Evolutionary conservation across 2,888 invertebrate genomes (phyloP).

Genomic region (Hirtodrosophila duncani): DNA sequence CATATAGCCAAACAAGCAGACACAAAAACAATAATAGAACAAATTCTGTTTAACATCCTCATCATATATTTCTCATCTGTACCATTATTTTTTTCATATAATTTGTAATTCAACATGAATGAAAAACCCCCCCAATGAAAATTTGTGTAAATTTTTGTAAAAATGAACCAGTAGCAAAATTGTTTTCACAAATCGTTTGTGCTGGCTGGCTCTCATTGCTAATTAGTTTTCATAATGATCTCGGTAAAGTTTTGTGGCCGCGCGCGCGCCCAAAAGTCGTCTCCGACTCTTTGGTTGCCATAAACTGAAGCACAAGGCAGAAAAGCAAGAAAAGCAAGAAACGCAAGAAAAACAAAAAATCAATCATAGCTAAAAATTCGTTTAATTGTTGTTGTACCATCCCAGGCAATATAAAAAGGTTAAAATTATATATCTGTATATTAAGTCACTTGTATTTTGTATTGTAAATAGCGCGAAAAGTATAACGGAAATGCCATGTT

Average conservation of each 20-base stretch:
- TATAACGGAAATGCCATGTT: conserved; percentile 51
- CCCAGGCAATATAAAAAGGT: conserved; percentile 32
- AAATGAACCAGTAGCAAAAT: conserved; percentile 43
- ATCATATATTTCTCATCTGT: background rate
- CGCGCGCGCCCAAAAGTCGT: conserved; percentile 52
- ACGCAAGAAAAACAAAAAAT: conserved; percentile 43
- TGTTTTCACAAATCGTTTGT: conserved; percentile 3
- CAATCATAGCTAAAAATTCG: conserved; percentile 49
- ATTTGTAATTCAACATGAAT: conserved; percentile 17
- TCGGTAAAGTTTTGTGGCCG: conserved; percentile 75
- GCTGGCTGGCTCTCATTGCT: conserved; percentile 48
- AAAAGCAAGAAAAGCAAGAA: conserved; percentile 37
- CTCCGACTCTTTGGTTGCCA: conserved; percentile 54
- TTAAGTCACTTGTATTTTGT: conserved; percentile 49
- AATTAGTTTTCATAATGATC: conserved; percentile 77
- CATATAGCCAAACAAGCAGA: no score
- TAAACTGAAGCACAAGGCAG: conserved; percentile 60
- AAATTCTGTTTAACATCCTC: no score
- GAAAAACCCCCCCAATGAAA: conserved; percentile 37
- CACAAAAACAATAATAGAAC: no score
- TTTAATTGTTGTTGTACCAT: conserved; percentile 25
- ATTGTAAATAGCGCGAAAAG: conserved; percentile 49
- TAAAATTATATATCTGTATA: conserved; percentile 24
- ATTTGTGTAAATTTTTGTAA: conserved; percentile 72
- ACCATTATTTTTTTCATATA: conserved; percentile 14